Evolutionary conservation across 2,113 vertebrate genomes (phyloP).

Genomic region (Menidia beryllina): DNA sequence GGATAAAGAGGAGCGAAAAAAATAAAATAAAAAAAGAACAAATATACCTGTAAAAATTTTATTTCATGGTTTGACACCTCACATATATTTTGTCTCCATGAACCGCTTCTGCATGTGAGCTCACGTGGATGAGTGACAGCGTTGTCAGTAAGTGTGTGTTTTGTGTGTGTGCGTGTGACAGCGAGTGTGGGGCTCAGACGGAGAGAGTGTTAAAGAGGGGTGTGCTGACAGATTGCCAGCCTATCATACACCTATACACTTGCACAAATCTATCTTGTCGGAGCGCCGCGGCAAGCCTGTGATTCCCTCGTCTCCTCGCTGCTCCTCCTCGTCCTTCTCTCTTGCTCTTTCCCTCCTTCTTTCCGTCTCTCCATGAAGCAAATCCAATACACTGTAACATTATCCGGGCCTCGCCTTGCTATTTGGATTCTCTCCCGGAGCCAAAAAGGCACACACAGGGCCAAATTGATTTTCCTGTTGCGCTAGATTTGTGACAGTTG

Average conservation of each 20-base stretch:
- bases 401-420: slow-evolving; percentile 78
- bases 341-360: slow-evolving; percentile 29
- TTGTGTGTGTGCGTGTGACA: slow-evolving; percentile 2
- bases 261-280: slow-evolving; percentile 77
- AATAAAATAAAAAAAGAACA: slow-evolving; percentile 35
- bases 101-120: slow-evolving; percentile 41
- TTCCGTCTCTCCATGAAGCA: slow-evolving; percentile 76
- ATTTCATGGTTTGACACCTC: slow-evolving; percentile 49
- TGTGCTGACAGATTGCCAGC: slow-evolving; percentile 71
- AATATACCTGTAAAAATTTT: slow-evolving; percentile 36
- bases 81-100: slow-evolving; percentile 43
- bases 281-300: slow-evolving; percentile 61
- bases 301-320: slow-evolving; percentile 64
- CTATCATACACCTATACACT: slow-evolving; percentile 68
- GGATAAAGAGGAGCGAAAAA: slow-evolving; percentile 16
- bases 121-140: slow-evolving; percentile 41
- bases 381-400: slow-evolving; percentile 83
- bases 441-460: slow-evolving; percentile 77
- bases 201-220: slow-evolving; percentile 23
- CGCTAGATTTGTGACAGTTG: slow-evolving; percentile 84
- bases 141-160: slow-evolving; percentile 13
- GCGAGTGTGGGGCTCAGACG: slow-evolving; percentile 21
- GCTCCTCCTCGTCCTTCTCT: slow-evolving; percentile 28
- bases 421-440: slow-evolving; percentile 81
- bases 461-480: slow-evolving; percentile 86